Conservation (phyloP, 30 jellyfish, hydroid and myxozoan genomes). For the Sanderia malayensis region DNA sequence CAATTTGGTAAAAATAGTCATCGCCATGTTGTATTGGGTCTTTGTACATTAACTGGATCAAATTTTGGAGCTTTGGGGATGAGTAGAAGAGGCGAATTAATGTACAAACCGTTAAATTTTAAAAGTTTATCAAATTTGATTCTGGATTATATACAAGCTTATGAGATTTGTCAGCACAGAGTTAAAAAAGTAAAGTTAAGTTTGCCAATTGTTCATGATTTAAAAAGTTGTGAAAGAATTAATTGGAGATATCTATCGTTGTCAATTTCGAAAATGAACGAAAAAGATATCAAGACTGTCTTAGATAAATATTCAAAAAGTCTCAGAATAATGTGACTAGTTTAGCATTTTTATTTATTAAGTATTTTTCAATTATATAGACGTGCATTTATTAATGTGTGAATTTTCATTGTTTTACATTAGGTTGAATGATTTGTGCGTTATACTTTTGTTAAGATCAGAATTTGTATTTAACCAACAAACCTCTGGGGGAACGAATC, state of each 20-base stretch:
- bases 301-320: conserved; percentile 64
- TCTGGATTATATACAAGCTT: conserved; percentile 57
- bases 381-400: too few species aligned
- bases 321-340: conserved; percentile 34
- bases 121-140: conserved; percentile 57
- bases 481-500: too few species aligned
- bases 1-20: conserved; percentile 57
- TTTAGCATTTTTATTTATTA: too few species aligned
- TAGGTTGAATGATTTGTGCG: too few species aligned
- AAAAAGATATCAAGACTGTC: conserved; percentile 38
- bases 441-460: too few species aligned
- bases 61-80: conserved; percentile 87
- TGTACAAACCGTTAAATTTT: conserved; percentile 68
- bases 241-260: conserved; percentile 65
- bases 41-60: conserved; percentile 29
- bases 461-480: too few species aligned
- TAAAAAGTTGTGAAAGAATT: conserved; percentile 67
- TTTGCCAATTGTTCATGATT: conserved; percentile 56
- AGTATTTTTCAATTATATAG: too few species aligned
- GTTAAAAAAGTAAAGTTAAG: conserved; percentile 71
- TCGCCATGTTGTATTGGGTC: conserved; percentile 89
- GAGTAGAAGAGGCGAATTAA: conserved; percentile 75
- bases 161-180: conserved; percentile 67
- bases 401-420: too few species aligned
- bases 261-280: conserved; percentile 56